Evolutionary conservation across 2,113 vertebrate genomes (phyloP).

Genomic region (Prochilodus magdalenae): DNA sequence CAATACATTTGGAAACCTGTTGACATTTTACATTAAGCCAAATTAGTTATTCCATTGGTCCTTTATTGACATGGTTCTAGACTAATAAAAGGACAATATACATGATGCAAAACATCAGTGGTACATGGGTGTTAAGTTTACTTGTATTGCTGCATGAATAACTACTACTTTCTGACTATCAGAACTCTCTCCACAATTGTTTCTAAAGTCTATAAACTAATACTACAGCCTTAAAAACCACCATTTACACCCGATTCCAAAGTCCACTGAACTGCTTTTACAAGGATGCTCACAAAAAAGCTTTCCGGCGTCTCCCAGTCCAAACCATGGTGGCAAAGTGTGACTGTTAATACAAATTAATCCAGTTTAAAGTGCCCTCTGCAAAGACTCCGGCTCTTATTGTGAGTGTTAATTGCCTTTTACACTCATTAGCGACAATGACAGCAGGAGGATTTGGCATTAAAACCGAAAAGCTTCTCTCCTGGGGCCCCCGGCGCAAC

Average conservation of each 20-base stretch:
- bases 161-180: no score
- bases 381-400: slow-evolving; percentile 25
- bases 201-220: background rate
- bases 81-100: no score
- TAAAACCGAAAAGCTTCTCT: slow-evolving; percentile 63
- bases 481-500: slow-evolving; percentile 61
- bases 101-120: no score
- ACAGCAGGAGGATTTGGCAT: slow-evolving; percentile 64
- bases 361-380: slow-evolving; percentile 38
- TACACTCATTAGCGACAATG: slow-evolving; percentile 73
- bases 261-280: slow-evolving; percentile 6
- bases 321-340: slow-evolving; percentile 10
- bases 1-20: no score
- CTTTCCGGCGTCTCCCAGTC: slow-evolving; percentile 1
- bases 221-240: background rate
- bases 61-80: no score
- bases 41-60: no score
- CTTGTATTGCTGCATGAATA: no score
- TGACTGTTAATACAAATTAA: slow-evolving; percentile 41
- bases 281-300: background rate
- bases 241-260: background rate
- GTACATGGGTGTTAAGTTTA: no score
- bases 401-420: slow-evolving; percentile 58
- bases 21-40: no score
- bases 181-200: no score